Conservation (phyloP, 2,888 invertebrate species). For the Ligdia adustata region DNA sequence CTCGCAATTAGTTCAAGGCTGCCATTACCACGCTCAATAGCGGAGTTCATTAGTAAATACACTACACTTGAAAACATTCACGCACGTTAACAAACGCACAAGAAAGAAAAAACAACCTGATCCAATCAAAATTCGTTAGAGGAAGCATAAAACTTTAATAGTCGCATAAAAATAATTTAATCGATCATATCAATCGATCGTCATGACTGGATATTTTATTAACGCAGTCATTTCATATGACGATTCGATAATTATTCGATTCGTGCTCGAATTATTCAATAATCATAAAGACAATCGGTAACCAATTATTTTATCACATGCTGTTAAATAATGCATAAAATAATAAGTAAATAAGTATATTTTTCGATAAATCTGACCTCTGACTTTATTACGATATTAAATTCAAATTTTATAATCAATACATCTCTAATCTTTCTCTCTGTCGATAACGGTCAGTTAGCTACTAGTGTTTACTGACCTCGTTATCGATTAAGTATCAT, state of each 20-base stretch:
- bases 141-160: constrained; percentile 17
- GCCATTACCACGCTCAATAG: constrained; percentile 17
- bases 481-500: constrained; percentile 40
- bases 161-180: constrained; percentile 10
- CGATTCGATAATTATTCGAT: too few relatives aligned
- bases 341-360: too few relatives aligned
- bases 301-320: too few relatives aligned
- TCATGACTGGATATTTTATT: constrained; percentile 15
- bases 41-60: constrained; percentile 17
- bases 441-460: constrained; percentile 31
- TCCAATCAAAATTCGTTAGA: background rate
- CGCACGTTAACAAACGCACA: background rate
- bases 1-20: constrained; percentile 23
- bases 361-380: too few relatives aligned
- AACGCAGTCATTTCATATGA: too few relatives aligned
- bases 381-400: too few relatives aligned
- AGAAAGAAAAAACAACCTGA: background rate
- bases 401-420: too few relatives aligned
- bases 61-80: background rate
- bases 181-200: constrained; percentile 21
- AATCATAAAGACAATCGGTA: too few relatives aligned
- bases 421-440: too few relatives aligned
- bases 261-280: too few relatives aligned
- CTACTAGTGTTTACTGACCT: constrained; percentile 47
- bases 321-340: too few relatives aligned